These are phyloP conservation scores for Epiblema foenella DNA, from an alignment of 2,888 invertebrate genomes.

Conservation along the genomic window DNA sequence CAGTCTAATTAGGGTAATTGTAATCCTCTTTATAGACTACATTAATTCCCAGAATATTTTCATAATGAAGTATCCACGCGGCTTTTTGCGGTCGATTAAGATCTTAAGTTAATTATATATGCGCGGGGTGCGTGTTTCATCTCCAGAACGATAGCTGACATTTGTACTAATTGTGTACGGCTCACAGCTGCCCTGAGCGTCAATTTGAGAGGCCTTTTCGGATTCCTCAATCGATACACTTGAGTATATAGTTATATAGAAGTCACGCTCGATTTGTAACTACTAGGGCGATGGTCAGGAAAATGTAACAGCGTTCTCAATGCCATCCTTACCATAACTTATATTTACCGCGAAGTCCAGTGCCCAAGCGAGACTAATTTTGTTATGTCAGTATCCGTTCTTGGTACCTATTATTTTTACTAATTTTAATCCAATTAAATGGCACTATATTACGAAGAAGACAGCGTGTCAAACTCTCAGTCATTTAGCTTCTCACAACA, in stretches of 20 bases:
- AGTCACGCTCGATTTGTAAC: neutral
- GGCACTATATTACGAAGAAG: too few relatives aligned
- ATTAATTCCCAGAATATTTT: constrained; percentile 40
- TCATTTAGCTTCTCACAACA: neutral
- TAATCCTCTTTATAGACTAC: constrained; percentile 29
- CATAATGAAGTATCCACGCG: constrained; percentile 32
- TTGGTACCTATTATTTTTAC: too few relatives aligned
- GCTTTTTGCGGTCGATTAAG: constrained; percentile 40
- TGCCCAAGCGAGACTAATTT: too few relatives aligned
- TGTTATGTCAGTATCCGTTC: too few relatives aligned
- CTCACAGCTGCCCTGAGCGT: constrained; percentile 19
- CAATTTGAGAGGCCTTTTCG: neutral
- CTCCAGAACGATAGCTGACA: constrained; percentile 32
- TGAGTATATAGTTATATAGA: neutral
- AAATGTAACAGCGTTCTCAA: too few relatives aligned
- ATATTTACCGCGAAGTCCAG: too few relatives aligned
- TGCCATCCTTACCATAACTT: too few relatives aligned
- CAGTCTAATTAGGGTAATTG: constrained; percentile 35
- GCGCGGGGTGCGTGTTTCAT: constrained; percentile 24
- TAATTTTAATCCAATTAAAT: too few relatives aligned
- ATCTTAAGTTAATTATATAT: constrained; percentile 37
- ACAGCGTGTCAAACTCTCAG: too few relatives aligned
- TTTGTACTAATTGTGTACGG: constrained; percentile 40
- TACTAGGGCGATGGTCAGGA: too few relatives aligned
- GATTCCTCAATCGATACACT: neutral